Base-by-base conservation (phyloP, 2,113 vertebrate genomes). In the Siphamia tubifer region DNA sequence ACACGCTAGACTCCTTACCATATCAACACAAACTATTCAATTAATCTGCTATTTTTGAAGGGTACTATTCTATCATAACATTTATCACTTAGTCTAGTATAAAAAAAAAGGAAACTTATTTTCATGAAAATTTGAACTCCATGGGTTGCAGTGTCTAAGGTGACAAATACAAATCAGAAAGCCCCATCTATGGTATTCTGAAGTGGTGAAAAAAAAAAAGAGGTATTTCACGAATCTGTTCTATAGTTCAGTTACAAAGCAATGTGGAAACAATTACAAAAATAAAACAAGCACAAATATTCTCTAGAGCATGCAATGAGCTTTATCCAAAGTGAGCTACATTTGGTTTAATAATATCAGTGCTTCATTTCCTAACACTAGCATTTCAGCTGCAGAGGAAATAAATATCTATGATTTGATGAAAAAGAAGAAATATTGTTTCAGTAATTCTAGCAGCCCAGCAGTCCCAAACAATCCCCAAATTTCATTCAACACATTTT, bases 331-430 rank as follows among this genome's bases (percentile, higher is more conserved):
- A 53, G 34, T 63, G 2, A 2, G 32, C 23, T 5, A 17, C 54
- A 56, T 23, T 1, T 24, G 1, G 64, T 55, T 54, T 68, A 39
- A 75, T 72, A 53, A 39, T 20, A 15, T 4, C 36, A 15, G 12
- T 20, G 47, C 43, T 74, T 52, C 40, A 44, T 44, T 65, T 43
- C 23, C 31, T 72, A 16, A 47, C 25, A 31, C 23, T 27, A 20
- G 23, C 21, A 17, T 25, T 57, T 71, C 24, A 68, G 19, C 19
- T 13, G 35, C 7, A 40, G 25, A 55, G 28, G 20, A 65, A 28
- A 75, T 72, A 65, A 75, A 82, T 64, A 56, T 69, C 61, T 51
- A n/a, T 51, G 40, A 76, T 63, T 70, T 64, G 57, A 66, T 61
- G 35, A 77, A 54, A 66, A 65, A 57, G 24, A 28, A 42, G 53